Evolutionary conservation across 2,797 vertebrate genomes (phyloP), one percentile per base, ranked within the genome.

Genomic region (Takifugu ocellatus): DNA sequence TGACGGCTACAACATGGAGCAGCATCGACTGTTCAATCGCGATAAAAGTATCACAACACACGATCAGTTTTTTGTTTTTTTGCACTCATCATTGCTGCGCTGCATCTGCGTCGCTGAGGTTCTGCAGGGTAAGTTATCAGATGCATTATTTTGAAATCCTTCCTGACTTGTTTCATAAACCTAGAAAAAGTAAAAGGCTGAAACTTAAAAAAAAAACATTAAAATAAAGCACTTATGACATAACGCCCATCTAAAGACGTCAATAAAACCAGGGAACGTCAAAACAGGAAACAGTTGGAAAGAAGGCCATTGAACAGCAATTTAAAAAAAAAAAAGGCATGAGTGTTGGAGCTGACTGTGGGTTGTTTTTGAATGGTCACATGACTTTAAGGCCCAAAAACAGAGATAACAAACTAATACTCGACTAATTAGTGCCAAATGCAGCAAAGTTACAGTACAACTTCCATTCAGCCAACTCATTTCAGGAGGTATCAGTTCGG

Each of bases 361-460:
- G 74, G 80, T 61, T 68, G 8, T 31, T 61, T 76, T 59, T 52
- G 78, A 44, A 70, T 67, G 74, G 70, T 31, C 43, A 51, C 70
- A 81, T 56, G 69, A 76, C 66, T 60, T 85, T 83, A 84, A 86
- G 81, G 86, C 81, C 84, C 66, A 78, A 79, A 77, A 74, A 81
- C 65, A 75, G 59, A 85, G 66, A 79, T 65, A 75, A 85, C 79
- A 82, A 79, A 82, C 68, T 70, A 75, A 77, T 63, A 75, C 70
- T 68, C 59, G 55, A 77, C 62, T 62, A 64, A 75, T 80, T 80
- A 83, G 76, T 81, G 77, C 81, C 85, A 86, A 76, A 83, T 69
- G 78, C 79, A 88, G 83, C 83, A 87, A 84, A 85, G 69, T 53
- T 72, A 82, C 72, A 76, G 73, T 66, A 76, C 61, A 66, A 51